Conservation (phyloP, 2,113 vertebrate species). For the Microcebus ravelobensis region DNA sequence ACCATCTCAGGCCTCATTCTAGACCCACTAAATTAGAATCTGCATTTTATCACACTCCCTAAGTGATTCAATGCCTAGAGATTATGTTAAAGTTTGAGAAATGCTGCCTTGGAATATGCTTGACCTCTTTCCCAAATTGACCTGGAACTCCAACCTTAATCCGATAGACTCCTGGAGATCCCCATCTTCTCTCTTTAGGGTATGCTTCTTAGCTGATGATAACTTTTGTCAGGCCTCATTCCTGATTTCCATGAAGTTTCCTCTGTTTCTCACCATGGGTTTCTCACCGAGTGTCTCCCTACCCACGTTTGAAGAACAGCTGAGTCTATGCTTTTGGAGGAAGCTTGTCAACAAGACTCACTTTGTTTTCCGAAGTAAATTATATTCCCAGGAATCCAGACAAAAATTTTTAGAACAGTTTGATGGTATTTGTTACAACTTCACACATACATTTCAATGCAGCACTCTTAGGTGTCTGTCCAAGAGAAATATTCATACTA, state of each 20-base stretch:
- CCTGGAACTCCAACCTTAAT: background rate
- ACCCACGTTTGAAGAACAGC: background rate
- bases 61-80: background rate
- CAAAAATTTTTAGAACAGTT: background rate
- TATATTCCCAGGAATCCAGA: slow-evolving; percentile 19
- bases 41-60: background rate
- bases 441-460: background rate
- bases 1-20: background rate
- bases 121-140: slow-evolving; percentile 17
- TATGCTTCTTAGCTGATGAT: background rate
- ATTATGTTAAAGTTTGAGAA: background rate
- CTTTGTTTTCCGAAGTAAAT: slow-evolving; percentile 27
- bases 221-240: background rate
- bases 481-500: background rate
- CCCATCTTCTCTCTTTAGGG: background rate
- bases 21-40: background rate
- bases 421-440: slow-evolving; percentile 33
- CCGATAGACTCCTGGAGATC: background rate
- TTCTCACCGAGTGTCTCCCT: too few relatives aligned
- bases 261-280: slow-evolving; percentile 5
- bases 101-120: background rate
- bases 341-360: background rate
- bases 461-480: background rate
- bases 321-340: background rate
- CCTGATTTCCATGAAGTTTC: slow-evolving; percentile 27